Evolutionary conservation across 2,797 vertebrate genomes (phyloP), one percentile per base, ranked within the genome.

Genomic region (Chaenodraco wilsoni): DNA sequence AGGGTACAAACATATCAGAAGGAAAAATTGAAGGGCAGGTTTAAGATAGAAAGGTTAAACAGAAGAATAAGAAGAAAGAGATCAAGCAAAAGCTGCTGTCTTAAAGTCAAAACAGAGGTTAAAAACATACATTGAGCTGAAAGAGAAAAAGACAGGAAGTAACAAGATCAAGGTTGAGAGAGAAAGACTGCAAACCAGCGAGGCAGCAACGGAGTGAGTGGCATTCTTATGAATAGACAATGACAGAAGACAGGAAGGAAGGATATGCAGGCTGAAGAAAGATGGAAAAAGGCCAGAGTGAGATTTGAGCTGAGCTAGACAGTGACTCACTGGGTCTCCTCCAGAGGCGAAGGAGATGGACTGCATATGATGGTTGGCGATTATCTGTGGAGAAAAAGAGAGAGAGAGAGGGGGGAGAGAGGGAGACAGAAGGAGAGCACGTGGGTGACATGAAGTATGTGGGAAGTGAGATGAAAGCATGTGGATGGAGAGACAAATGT

Each of bases 351-450:
- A 99, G 68, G 98, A 99, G 94, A 99, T 99, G 84, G 98, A 99
- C 91, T 99, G 98, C 98, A 99, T 99, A 93, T 99, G 98, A 92
- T 99, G 98, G 88, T 98, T 99, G 93, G 98, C 98, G 0, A 99
- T 99, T 93, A 99, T 99, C 98, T 99, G 96, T 86, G 85, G 84
- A 92, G 82, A 90, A 81, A 89, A 71, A 80, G 69, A 77, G 48
- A 72, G 37, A 52, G 58, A 72, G 70, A 62, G 63, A 65, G 62
- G 48, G 62, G 57, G 61, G 15, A 73, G 55, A 31, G 41, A 64
- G 48, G 62, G 60, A 77, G 69, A 73, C 54, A 85, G 78, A 73
- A 56, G 59, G 78, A 86, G 71, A 82, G 81, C 48, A 87, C 46
- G 66, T 81, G 84, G 86, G 87, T 87, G 86, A 86, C 68, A 87